Base-by-base conservation (phyloP, 2,797 vertebrate genomes). In the Enteromius anoplus region DNA sequence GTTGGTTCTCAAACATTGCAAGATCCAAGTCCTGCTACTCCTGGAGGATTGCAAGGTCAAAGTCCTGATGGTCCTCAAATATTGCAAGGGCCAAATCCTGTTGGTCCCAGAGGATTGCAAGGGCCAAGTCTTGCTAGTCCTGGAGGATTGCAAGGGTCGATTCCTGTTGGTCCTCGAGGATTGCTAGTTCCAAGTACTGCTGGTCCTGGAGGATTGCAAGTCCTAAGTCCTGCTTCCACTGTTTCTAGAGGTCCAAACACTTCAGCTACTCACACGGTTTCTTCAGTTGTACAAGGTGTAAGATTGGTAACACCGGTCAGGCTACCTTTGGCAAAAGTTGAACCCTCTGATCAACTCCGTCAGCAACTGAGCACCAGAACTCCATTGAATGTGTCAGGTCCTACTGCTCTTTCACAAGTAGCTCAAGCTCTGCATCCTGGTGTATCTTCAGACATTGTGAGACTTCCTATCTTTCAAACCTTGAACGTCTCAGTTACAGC, bases 101-200 rank as follows among this genome's bases (percentile, higher is more conserved):
- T 5, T 23, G 0, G 9, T 34, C 29, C 65, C 21, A 3, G 0
- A 37, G 1, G 29, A 98, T 80, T 96, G 97, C 73, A 93, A 90
- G 88, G 69, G 4, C 89, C 97, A 98, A 42, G 92, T 98, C 87
- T 93, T 98, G 53, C 91, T 98, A 79, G 94, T 81, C 73, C 93
- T 90, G 79, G 87, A 77, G 72, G 84, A 78, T 85, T 82, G 68
- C 79, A 88, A 78, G 88, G 88, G 86, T n/a, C 86, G 60, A 89
- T 88, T 72, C 3, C 88, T 86, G 83, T 85, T 86, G 84, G 90
- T 70, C 87, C 86, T 60, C 84, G 12, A 80, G 71, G 72, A 98
- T 81, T 96, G 97, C 72, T 92, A 90, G 88, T 65, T 95, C 97
- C 62, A 93, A 90, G 88, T 90, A 92, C 71, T 85, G 60, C 49